Base-by-base conservation (phyloP, 2,888 invertebrate species). In the Agrypnus murinus region DNA sequence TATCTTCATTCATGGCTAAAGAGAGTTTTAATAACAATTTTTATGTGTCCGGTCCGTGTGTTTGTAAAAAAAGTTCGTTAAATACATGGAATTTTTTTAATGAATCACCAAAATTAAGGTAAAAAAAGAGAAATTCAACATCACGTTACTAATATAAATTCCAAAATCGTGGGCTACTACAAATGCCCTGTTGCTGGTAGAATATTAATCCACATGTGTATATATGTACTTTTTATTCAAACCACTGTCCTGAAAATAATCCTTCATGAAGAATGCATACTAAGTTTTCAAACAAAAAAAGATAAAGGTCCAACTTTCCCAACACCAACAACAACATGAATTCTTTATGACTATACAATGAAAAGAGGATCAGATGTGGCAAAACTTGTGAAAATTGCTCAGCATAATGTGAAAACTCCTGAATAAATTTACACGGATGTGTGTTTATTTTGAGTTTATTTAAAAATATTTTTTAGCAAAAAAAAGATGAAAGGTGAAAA, bases 221-320 rank as follows among this genome's bases (percentile, higher is more conserved):
- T n/a, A n/a, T n/a, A n/a, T 38, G 17, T 58, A 43, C 58, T 58
- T 58, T 58, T 58, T 58, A 58, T 58, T 58, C 58, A 40, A 43
- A 31, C 43, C 25, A 34, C 36, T 55, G 32, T 34, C 14, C 19
- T 12, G 58, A 36, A 58, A 58, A 43, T 58, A 58, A 58, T 58
- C 58, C 58, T 43, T 43, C 43, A 58, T 58, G 58, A 58, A 58
- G 43, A 58, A 58, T 58, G 58, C 58, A 58, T 58, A 43, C 58
- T 12, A 12, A 31, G 14, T 17, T 38, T 31, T 36, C 58, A n/a
- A 15, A 58, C 58, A 58, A 58, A 58, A 58, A 58, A 36, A 36
- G 48, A 48, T 34, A 36, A 55, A 43, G 43, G 40, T 43, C 12
- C 55, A 15, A 25, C 57, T 57, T 31, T 25, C 25, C 58, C 58